phyloP scores from a whole-genome alignment of 2,113 vertebrate genomes.

The Cathartes aura region DNA sequence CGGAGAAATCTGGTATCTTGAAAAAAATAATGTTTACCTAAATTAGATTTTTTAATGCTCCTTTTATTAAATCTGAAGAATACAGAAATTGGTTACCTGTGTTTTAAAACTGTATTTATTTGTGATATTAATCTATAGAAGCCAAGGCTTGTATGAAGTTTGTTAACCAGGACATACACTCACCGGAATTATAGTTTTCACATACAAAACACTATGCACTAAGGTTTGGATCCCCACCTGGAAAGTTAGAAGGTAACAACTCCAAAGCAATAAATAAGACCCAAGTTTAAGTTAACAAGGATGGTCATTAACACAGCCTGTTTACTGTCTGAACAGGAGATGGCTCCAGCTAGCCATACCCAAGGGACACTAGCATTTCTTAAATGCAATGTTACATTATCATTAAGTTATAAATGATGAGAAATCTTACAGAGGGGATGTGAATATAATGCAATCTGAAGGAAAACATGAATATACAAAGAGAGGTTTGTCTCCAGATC shows the following conservation, averaged over 20 bases:
- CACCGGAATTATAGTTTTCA: not conserved
- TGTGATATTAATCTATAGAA: not conserved
- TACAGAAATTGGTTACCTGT: not conserved
- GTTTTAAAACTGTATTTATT: not conserved
- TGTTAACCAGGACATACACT: not conserved
- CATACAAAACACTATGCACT: not conserved
- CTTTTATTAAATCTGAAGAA: not conserved
- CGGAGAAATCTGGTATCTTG: not conserved
- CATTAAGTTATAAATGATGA: not conserved
- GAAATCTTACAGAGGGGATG: not conserved
- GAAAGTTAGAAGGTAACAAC: not conserved
- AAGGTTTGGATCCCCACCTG: not conserved
- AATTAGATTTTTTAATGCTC: not conserved
- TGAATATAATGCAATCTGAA: not conserved
- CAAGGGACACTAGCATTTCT: conserved; percentile 11
- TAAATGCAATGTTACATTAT: not conserved
- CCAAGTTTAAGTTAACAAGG: not conserved
- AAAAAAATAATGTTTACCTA: not conserved
- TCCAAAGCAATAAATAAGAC: not conserved
- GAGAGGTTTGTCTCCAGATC: not conserved
- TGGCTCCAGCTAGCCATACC: conserved; percentile 62
- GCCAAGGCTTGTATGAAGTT: not conserved
- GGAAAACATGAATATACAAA: not conserved
- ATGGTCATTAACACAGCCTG: not conserved
- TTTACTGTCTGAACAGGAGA: conserved; percentile 64